Evolutionary conservation across 92 coral and sea anemone genomes (phyloP).

Genomic region (Phenganax subtilis): DNA sequence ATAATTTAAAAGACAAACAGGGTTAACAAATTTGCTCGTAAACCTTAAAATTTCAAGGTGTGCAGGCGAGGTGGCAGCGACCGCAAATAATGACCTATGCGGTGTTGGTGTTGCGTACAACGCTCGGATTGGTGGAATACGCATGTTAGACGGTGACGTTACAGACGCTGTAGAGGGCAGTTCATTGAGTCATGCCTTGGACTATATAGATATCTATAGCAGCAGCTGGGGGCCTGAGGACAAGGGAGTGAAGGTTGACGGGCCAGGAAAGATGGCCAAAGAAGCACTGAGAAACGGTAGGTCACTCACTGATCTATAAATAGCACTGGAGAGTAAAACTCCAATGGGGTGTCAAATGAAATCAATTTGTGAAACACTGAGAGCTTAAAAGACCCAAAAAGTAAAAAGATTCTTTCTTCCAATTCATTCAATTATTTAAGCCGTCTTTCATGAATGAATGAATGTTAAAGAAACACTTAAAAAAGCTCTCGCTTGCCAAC

Average conservation of each 20-base stretch:
- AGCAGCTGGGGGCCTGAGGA: constrained; percentile 99
- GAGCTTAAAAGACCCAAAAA: too few relatives aligned
- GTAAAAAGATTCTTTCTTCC: too few relatives aligned
- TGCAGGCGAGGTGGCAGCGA: constrained; percentile 96
- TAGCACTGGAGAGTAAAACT: not conserved
- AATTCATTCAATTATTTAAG: too few relatives aligned
- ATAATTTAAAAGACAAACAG: too few relatives aligned
- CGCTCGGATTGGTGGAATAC: constrained; percentile 89
- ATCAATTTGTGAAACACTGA: not conserved
- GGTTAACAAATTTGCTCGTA: not conserved
- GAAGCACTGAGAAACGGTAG: constrained; percentile 87
- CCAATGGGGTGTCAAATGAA: not conserved
- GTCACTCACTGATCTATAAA: not conserved
- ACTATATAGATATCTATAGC: constrained; percentile 85
- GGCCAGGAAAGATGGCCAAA: constrained; percentile 87
- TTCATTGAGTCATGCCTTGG: constrained; percentile 66
- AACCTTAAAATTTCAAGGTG: constrained; percentile 52
- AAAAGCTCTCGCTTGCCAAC: too few relatives aligned
- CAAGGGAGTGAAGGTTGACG: constrained; percentile 92
- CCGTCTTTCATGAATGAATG: too few relatives aligned
- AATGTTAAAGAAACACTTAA: too few relatives aligned
- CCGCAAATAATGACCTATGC: constrained; percentile 63
- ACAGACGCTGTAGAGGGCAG: constrained; percentile 86
- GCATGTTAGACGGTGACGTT: constrained; percentile 99
- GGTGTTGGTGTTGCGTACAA: constrained; percentile 98